These are phyloP conservation scores for Nasonia vitripennis DNA, from an alignment of 1,140 invertebrate genomes.

Conservation along the genomic window DNA sequence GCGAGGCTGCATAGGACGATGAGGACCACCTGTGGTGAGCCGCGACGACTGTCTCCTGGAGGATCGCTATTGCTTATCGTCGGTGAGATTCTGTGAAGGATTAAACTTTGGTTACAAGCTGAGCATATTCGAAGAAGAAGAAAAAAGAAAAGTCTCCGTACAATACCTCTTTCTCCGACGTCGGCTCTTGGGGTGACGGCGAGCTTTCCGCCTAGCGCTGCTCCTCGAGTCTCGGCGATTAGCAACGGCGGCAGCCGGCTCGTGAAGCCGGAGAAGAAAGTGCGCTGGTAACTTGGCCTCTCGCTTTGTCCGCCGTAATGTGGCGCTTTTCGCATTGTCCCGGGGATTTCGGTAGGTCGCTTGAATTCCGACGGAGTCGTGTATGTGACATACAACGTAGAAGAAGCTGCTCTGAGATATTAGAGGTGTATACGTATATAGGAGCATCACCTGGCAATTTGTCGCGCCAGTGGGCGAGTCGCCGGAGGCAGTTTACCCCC, in stretches of 20 bases:
- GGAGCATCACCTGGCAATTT: constrained; percentile 42
- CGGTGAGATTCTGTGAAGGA: neutral
- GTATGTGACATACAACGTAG: neutral
- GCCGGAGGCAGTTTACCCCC: neutral
- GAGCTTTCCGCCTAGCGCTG: neutral
- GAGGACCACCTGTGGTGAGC: neutral
- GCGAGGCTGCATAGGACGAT: neutral
- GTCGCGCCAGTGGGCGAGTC: constrained; percentile 19
- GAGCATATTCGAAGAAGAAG: too few relatives aligned
- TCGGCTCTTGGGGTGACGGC: neutral
- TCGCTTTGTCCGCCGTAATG: neutral
- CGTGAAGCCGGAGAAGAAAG: neutral
- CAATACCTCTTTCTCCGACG: neutral
- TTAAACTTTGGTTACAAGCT: too few relatives aligned
- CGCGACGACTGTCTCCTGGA: too few relatives aligned
- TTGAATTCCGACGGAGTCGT: neutral
- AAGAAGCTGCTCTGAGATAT: neutral
- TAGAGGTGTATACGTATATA: neutral
- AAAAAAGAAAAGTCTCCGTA: too few relatives aligned
- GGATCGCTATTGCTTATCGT: neutral
- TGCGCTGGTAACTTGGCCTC: constrained; percentile 13
- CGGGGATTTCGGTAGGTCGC: constrained; percentile 5
- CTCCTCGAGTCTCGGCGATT: neutral
- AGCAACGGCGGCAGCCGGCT: too few relatives aligned
- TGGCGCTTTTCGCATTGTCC: neutral